Evolutionary conservation across 2,797 vertebrate genomes (phyloP).

Genomic region (Ctenosaura bakeri): DNA sequence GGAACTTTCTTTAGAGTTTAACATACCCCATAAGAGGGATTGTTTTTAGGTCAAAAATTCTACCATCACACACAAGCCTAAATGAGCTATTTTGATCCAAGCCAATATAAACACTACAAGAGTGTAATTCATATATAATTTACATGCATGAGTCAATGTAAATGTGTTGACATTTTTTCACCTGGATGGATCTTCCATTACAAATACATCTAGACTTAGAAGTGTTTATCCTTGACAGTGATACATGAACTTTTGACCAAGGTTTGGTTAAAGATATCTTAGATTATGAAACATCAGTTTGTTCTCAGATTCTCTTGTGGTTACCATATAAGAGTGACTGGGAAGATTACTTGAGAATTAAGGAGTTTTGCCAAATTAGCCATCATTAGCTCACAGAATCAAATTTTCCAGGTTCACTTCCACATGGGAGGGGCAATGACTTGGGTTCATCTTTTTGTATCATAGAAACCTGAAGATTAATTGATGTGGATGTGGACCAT

Average conservation of each 20-base stretch:
- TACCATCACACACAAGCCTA: background rate
- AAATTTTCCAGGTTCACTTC: background rate
- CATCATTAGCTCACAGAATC: background rate
- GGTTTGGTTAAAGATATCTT: background rate
- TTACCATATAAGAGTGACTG: background rate
- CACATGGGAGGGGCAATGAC: background rate
- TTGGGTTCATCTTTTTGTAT: background rate
- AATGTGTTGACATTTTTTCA: background rate
- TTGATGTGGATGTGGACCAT: background rate
- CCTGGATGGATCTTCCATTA: background rate
- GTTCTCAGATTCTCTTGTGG: background rate
- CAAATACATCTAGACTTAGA: background rate
- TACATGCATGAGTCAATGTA: background rate
- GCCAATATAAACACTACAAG: background rate
- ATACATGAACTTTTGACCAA: background rate
- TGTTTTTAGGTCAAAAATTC: background rate
- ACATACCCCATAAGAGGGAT: background rate
- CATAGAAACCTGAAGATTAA: background rate
- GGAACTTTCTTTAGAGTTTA: background rate
- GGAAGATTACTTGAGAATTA: background rate
- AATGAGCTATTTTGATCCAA: too few species aligned
- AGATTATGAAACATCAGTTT: slow-evolving; percentile 1
- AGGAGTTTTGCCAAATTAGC: background rate
- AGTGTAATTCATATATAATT: background rate
- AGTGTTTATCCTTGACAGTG: background rate